Conservation (phyloP, 2,888 invertebrate genomes). For the Nomada lathburiana region DNA sequence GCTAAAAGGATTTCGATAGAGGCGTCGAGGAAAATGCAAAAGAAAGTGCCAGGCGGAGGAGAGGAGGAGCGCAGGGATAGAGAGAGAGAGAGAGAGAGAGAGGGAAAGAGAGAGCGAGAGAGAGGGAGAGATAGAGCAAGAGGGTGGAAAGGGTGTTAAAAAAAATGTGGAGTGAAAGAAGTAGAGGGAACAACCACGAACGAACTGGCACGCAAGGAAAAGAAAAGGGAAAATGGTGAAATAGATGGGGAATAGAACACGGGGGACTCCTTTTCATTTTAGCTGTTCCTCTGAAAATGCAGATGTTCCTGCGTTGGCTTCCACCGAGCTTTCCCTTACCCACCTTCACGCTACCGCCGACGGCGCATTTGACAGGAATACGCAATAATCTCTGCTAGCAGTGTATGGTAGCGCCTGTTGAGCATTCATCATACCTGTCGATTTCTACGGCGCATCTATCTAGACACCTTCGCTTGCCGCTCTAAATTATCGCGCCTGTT, state of each 20-base stretch:
- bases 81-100: conserved; percentile 5
- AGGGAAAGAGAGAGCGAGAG: conserved; percentile 3
- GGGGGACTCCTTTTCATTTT: conserved; percentile 39
- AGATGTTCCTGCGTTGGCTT: conserved; percentile 60
- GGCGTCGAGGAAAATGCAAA: conserved; percentile 61
- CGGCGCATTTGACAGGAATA: conserved; percentile 74
- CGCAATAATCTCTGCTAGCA: conserved; percentile 77
- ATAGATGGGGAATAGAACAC: conserved; percentile 3
- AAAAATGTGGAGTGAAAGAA: conserved; percentile 12
- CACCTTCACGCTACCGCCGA: conserved; percentile 52
- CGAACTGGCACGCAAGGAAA: conserved; percentile 23
- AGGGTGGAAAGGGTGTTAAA: background rate
- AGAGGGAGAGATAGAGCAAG: background rate
- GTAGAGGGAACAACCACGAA: conserved; percentile 21
- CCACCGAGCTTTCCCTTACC: conserved; percentile 48
- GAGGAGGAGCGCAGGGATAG: background rate
- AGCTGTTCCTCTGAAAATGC: conserved; percentile 60
- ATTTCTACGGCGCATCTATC: conserved; percentile 79
- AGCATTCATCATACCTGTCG: conserved; percentile 81
- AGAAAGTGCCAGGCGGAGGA: conserved; percentile 25
- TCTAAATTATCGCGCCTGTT: conserved; percentile 78
- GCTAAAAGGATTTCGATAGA: conserved; percentile 74
- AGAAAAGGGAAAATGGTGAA: conserved; percentile 9
- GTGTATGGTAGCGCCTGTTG: conserved; percentile 73
- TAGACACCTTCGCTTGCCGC: conserved; percentile 77